Percentiles rank a stretch among this genome's conserved stretches.
These are phyloP conservation scores for Punctoribates punctum DNA, from an alignment of 2,888 invertebrate genomes.

Conservation along the genomic window DNA sequence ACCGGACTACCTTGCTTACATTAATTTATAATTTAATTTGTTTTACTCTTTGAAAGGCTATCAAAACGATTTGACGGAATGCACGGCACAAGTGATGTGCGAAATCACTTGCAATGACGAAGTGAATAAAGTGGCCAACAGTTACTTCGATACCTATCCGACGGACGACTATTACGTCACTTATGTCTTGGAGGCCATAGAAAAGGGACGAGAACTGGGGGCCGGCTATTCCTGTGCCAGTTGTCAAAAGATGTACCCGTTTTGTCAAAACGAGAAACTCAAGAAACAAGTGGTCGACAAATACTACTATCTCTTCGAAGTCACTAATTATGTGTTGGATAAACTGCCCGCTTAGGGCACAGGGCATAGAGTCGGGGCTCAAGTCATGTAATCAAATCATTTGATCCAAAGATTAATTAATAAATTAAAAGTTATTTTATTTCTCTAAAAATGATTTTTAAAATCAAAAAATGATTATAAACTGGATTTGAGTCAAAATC, in stretches of 20 bases:
- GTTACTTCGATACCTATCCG: conserved; percentile 42
- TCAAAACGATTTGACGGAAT: conserved; percentile 41
- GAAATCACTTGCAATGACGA: conserved; percentile 40
- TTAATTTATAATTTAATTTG: no score
- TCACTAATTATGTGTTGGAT: conserved; percentile 41
- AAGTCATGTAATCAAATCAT: not conserved
- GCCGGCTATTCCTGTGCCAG: conserved; percentile 32
- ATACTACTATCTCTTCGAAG: conserved; percentile 40
- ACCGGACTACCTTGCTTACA: no score
- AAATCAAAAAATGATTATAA: not conserved
- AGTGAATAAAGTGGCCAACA: conserved; percentile 39
- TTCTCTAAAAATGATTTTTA: not conserved
- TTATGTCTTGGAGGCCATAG: conserved; percentile 40
- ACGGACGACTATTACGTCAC: conserved; percentile 41
- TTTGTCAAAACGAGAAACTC: conserved; percentile 33
- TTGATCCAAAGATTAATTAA: not conserved
- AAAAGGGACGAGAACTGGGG: conserved; percentile 40
- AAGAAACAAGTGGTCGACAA: conserved; percentile 38
- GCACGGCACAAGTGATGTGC: conserved; percentile 42
- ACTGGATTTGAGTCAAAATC: not conserved
- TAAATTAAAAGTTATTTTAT: not conserved
- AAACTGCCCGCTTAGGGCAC: conserved; percentile 38
- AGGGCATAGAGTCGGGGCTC: not conserved
- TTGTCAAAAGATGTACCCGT: conserved; percentile 33
- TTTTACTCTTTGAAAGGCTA: conserved; percentile 25